These are phyloP conservation scores for Motacilla alba DNA, from an alignment of 2,113 vertebrate species.

Conservation along the genomic window DNA sequence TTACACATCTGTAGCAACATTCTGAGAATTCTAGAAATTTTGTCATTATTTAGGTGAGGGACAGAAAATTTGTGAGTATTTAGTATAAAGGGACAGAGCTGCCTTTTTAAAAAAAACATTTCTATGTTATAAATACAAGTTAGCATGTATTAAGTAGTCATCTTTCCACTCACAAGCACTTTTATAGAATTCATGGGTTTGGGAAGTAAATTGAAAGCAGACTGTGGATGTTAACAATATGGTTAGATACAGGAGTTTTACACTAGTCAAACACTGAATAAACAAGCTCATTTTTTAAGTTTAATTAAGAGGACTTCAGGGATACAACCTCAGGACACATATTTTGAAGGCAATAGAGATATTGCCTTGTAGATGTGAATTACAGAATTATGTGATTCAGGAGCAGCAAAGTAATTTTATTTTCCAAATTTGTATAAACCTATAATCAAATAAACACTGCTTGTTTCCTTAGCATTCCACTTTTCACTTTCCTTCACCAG, in stretches of 20 bases:
- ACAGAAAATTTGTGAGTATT: not conserved
- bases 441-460: not conserved
- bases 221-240: conserved; percentile 1
- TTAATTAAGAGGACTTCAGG: not conserved
- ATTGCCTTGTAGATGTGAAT: not conserved
- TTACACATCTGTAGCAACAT: not conserved
- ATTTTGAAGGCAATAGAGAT: not conserved
- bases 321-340: not conserved
- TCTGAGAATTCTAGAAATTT: not conserved
- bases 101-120: conserved; percentile 2
- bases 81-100: not conserved
- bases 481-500: not conserved
- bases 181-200: not conserved
- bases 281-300: not conserved
- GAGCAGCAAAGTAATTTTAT: not conserved
- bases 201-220: conserved; percentile 49
- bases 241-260: not conserved
- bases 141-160: not conserved
- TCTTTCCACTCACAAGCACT: conserved; percentile 27
- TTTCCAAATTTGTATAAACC: not conserved
- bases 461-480: not conserved
- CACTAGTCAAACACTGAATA: not conserved
- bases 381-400: not conserved
- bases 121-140: not conserved
- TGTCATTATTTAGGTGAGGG: not conserved